Conservation (phyloP, 2,797 vertebrate species). For the Sebastes itinus region DNA sequence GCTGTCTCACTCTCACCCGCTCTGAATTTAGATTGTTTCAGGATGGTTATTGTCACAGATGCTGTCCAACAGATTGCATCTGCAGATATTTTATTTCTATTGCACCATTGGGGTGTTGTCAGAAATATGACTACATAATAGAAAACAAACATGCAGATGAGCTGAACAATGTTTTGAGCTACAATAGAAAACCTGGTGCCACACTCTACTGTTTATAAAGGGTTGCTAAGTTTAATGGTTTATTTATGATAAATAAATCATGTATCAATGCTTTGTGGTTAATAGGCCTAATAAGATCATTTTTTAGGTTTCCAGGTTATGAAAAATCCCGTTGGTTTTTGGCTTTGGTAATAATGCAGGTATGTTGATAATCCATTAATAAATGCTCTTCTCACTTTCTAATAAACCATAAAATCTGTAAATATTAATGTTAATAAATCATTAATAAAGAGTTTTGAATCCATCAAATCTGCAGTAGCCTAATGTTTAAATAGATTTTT, state of each 20-base stretch:
- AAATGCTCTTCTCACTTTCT: not conserved
- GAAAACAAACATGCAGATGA: not conserved
- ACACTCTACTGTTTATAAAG: not conserved
- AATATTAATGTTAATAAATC: not conserved
- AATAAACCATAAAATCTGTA: not conserved
- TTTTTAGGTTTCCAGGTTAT: not conserved
- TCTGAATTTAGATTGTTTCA: constrained; percentile 38
- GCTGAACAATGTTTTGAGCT: not conserved
- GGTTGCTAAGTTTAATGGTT: not conserved
- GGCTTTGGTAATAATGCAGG: not conserved
- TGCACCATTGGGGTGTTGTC: not conserved
- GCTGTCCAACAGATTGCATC: constrained; percentile 3
- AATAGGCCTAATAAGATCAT: not conserved
- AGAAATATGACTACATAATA: not conserved
- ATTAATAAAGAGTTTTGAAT: not conserved
- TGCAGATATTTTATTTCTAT: constrained; percentile 13
- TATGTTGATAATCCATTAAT: not conserved
- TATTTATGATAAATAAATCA: not conserved
- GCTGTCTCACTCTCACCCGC: not conserved
- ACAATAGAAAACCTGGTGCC: not conserved
- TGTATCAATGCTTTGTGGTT: not conserved
- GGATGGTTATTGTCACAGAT: constrained; percentile 20
- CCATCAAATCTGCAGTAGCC: not conserved
- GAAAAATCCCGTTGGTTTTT: not conserved
- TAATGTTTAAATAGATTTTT: not conserved